Evolutionary conservation across 2,888 invertebrate genomes (phyloP).

Genomic region (Himalopsyche japonica): DNA sequence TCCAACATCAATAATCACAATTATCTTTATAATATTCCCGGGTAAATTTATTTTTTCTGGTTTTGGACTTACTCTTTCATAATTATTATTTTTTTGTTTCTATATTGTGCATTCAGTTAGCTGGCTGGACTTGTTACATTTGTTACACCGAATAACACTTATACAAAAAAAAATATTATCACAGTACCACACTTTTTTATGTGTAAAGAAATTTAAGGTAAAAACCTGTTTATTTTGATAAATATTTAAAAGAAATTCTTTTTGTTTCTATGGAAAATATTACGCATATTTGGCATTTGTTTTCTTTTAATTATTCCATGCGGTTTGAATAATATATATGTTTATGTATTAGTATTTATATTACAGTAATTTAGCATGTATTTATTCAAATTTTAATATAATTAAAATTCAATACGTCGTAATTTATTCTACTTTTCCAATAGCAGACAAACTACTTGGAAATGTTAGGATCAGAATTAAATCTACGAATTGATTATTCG

Average conservation of each 20-base stretch:
- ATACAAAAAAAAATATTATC: not conserved
- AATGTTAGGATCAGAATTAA: not conserved
- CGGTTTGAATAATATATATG: not conserved
- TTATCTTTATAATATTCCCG: too few relatives aligned
- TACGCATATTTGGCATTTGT: not conserved
- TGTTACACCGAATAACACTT: not conserved
- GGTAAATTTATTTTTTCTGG: too few relatives aligned
- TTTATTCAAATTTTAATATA: not conserved
- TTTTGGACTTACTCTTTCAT: too few relatives aligned
- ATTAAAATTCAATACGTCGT: not conserved
- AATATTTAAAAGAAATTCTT: not conserved
- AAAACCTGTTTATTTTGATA: too few relatives aligned
- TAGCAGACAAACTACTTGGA: not conserved
- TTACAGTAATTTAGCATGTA: not conserved
- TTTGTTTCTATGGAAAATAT: not conserved
- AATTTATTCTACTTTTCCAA: not conserved
- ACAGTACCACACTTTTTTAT: not conserved
- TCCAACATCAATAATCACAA: too few relatives aligned
- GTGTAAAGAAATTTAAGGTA: too few relatives aligned
- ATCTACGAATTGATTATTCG: not conserved
- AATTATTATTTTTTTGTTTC: too few relatives aligned
- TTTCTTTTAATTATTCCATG: not conserved
- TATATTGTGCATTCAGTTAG: too few relatives aligned
- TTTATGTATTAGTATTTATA: not conserved
- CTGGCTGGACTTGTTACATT: too few relatives aligned